These are phyloP conservation scores for Eudyptes chrysolophus DNA, from an alignment of 2,113 vertebrate genomes.

Conservation along the genomic window DNA sequence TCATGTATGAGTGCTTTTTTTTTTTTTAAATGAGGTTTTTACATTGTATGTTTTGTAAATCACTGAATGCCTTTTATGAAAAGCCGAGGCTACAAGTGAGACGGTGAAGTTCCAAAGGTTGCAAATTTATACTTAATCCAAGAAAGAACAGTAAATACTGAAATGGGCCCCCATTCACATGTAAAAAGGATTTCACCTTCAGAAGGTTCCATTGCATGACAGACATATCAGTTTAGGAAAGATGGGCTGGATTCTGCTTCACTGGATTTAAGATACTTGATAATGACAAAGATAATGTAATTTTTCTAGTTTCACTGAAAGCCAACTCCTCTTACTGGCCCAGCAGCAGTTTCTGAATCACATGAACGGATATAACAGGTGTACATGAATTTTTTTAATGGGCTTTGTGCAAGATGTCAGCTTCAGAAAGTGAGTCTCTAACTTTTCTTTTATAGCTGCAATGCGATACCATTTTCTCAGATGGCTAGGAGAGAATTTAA, in stretches of 20 bases:
- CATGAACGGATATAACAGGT: not conserved
- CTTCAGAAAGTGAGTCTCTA: not conserved
- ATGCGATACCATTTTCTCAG: not conserved
- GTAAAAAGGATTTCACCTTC: not conserved
- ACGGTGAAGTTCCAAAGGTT: not conserved
- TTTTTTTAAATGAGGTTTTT: not conserved
- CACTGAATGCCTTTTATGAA: not conserved
- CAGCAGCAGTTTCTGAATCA: not conserved
- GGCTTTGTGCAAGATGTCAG: not conserved
- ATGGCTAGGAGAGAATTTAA: not conserved
- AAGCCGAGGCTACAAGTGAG: not conserved
- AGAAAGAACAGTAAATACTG: constrained; percentile 13
- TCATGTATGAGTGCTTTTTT: not conserved
- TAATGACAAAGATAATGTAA: not conserved
- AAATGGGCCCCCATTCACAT: not conserved
- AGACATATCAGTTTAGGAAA: constrained; percentile 30
- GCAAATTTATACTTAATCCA: not conserved
- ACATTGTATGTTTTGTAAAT: not conserved
- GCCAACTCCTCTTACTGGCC: not conserved
- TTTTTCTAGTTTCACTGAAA: not conserved
- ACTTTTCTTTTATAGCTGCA: not conserved
- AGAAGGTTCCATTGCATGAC: not conserved
- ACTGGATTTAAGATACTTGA: not conserved
- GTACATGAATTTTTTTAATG: not conserved
- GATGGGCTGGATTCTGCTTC: constrained; percentile 39